Conservation (phyloP, 2,888 invertebrate genomes). For the Tortrix viridana region DNA sequence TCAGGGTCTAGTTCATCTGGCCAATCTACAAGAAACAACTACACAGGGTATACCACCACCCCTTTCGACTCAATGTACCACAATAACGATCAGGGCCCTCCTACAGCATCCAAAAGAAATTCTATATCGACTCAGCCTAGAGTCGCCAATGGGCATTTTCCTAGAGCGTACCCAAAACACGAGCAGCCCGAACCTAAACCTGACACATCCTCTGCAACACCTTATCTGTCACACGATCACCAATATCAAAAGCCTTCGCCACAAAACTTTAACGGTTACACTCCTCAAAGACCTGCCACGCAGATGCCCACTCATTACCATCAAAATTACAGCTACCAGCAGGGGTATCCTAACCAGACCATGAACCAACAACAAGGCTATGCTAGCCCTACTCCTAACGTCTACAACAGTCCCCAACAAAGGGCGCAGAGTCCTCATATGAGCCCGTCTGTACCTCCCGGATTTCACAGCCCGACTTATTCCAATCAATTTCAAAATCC, state of each 20-base stretch:
- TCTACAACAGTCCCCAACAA: constrained; percentile 75
- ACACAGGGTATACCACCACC: constrained; percentile 72
- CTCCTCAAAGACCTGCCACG: constrained; percentile 61
- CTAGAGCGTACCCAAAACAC: constrained; percentile 62
- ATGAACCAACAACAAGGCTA: constrained; percentile 67
- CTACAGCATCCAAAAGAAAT: constrained; percentile 68
- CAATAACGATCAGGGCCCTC: constrained; percentile 68
- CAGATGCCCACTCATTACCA: constrained; percentile 67
- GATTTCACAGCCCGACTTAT: constrained; percentile 75
- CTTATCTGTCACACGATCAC: constrained; percentile 76
- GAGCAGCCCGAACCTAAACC: constrained; percentile 63
- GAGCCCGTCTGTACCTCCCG: constrained; percentile 66
- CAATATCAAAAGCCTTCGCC: constrained; percentile 74
- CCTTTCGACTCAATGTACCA: constrained; percentile 79
- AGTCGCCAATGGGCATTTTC: constrained; percentile 70
- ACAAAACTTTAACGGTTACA: constrained; percentile 68
- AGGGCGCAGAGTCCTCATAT: constrained; percentile 73
- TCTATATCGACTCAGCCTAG: constrained; percentile 69
- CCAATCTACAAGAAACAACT: constrained; percentile 76
- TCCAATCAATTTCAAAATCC: constrained; percentile 74
- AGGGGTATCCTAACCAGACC: constrained; percentile 69
- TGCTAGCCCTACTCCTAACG: constrained; percentile 65
- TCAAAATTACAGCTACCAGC: constrained; percentile 72
- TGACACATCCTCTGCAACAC: constrained; percentile 54
- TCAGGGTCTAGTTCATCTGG: constrained; percentile 80